A percentile compares a stretch with the other conserved stretches of the same genome.
Evolutionary conservation across 2,113 vertebrate species (phyloP).

Genomic region (Tachuris rubrigastra): DNA sequence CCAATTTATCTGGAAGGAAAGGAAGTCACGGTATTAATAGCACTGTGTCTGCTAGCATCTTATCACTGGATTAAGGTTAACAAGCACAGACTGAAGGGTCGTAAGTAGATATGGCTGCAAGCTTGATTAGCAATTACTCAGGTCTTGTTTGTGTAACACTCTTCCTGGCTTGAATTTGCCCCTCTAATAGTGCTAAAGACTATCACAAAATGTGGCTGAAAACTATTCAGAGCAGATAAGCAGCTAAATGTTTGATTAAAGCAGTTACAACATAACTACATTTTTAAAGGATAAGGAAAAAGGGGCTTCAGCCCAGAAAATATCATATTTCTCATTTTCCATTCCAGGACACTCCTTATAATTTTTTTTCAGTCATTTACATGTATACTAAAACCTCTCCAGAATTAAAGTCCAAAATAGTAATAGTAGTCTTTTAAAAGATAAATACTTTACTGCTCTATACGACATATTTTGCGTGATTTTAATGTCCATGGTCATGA

Average conservation of each 20-base stretch:
- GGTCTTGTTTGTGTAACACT: neutral
- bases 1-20: neutral
- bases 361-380: neutral
- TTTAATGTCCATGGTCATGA: neutral
- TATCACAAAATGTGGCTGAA: neutral
- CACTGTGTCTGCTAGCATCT: neutral
- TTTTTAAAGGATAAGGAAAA: neutral
- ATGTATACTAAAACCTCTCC: neutral
- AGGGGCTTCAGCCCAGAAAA: neutral
- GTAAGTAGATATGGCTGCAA: neutral
- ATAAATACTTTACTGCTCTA: neutral
- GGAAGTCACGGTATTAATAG: slow-evolving; percentile 20
- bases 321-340: neutral
- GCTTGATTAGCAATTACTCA: slow-evolving; percentile 32
- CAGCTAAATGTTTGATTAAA: neutral
- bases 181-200: neutral
- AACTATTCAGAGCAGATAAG: neutral
- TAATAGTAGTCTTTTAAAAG: neutral
- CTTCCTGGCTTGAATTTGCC: neutral
- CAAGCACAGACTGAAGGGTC: neutral
- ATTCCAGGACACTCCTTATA: neutral
- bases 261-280: neutral
- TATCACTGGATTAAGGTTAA: slow-evolving; percentile 56
- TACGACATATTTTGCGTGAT: neutral
- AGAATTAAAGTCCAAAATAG: neutral